Evolutionary conservation across 37 sponge, comb jelly and placozoan species (phyloP).

Genomic region (Cliona cf. orientalis): DNA sequence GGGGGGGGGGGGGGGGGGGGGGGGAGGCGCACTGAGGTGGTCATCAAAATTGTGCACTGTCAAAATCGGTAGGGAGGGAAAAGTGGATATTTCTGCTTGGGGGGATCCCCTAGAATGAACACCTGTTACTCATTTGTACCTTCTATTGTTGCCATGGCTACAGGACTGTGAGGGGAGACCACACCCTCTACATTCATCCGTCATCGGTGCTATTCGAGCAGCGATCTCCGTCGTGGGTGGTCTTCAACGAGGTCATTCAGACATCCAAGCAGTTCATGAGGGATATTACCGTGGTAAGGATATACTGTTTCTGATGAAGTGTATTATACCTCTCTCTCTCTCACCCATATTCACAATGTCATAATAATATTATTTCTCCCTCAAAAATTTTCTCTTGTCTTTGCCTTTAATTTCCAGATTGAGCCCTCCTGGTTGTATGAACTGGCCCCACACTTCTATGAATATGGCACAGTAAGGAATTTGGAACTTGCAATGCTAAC

Average conservation of each 20-base stretch:
- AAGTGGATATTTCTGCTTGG: too few species aligned
- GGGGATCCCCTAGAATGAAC: too few species aligned
- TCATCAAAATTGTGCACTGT: too few species aligned
- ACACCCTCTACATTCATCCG: constrained; percentile 81
- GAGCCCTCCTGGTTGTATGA: constrained; percentile 93
- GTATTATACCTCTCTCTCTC: background rate
- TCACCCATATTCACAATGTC: constrained; percentile 1
- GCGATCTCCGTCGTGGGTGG: constrained; percentile 55
- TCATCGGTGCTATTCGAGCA: constrained; percentile 77
- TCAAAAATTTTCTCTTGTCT: background rate
- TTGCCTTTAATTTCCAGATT: constrained; percentile 55
- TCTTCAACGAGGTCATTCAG: constrained; percentile 83
- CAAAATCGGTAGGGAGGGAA: too few species aligned
- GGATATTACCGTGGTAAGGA: constrained; percentile 86
- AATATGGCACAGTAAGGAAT: constrained; percentile 97
- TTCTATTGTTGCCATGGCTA: background rate
- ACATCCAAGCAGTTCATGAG: constrained; percentile 82
- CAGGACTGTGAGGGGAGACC: constrained; percentile 82
- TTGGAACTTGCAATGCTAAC: background rate
- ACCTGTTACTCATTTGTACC: background rate
- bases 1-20: too few species aligned
- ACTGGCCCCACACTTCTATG: constrained; percentile 93
- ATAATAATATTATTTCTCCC: too few species aligned
- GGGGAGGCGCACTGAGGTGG: too few species aligned
- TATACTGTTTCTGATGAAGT: background rate